A percentile compares a stretch with the other conserved stretches of the same genome.
phyloP scores from a whole-genome alignment of 2,113 vertebrate genomes.

The Galemys pyrenaicus region DNA sequence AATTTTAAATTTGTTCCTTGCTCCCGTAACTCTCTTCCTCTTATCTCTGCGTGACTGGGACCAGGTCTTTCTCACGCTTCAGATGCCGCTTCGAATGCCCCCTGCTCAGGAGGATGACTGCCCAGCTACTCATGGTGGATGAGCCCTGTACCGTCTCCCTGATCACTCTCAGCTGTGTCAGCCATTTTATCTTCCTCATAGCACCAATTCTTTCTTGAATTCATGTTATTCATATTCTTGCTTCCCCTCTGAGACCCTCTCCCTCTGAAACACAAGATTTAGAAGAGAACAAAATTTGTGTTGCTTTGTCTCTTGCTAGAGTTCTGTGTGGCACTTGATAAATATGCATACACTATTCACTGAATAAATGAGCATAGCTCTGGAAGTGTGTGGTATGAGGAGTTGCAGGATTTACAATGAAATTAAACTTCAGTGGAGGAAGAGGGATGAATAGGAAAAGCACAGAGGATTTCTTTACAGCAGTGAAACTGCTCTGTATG shows the following conservation, averaged over 20 bases:
- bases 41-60: neutral
- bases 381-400: neutral
- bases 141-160: neutral
- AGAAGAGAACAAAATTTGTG: neutral
- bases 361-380: neutral
- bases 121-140: no score
- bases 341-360: neutral
- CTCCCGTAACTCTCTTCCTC: neutral
- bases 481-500: neutral
- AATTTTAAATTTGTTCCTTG: neutral
- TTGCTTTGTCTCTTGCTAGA: neutral
- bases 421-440: neutral
- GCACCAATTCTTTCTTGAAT: neutral
- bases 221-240: neutral
- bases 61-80: neutral
- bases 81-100: neutral
- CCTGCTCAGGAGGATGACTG: neutral
- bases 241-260: neutral
- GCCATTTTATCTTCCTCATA: neutral
- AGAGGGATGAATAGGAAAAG: neutral
- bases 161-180: neutral
- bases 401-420: neutral
- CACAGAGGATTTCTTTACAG: neutral
- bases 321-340: neutral
- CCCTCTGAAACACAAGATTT: neutral